Evolutionary conservation across 2,797 vertebrate genomes (phyloP), one percentile per base, ranked within the genome.

Genomic region (Microctenopoma lineatum): DNA sequence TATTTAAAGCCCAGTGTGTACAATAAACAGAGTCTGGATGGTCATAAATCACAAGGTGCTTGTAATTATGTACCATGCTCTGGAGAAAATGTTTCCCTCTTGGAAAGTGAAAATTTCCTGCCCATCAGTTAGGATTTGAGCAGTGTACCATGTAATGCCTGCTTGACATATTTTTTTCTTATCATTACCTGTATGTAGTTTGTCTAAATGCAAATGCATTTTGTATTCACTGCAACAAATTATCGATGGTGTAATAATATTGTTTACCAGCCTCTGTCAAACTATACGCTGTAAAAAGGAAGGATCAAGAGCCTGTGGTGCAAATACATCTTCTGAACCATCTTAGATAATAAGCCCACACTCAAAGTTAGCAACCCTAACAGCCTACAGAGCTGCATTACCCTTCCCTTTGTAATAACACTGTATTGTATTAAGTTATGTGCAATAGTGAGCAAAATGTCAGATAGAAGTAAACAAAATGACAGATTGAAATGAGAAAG

Each of bases 21-120:
- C 32, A 60, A 26, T 52, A 64, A 75, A 57, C 53, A 47, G 48
- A 55, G 59, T 53, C 67, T 18, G 5, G 16, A 42, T 16, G 21
- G 56, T 52, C 59, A 58, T 72, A 59, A 75, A 80, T 60, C 58
- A 61, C 11, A 27, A 4, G 8, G 11, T 67, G 60, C 44, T 48
- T 72, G 62, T 79, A 69, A 73, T 73, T 59, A 66, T 69, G 64
- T 21, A 27, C 10, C 69, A n/a, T 63, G 59, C 50, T 27, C 51
- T 64, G 59, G 29, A n/a, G 42, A 44, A n/a, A 42, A 42, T 42
- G 15, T 42, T n/a, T 44, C 42, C 15, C 42, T 44, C 42, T n/a
- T 16, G 42, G 42, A 44, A 44, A 38, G 48, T 65, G 51, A 53
- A 57, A 53, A 54, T 67, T 69, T 58, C 52, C 34, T 29, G 15